Percentiles rank a stretch among this genome's conserved stretches.
Conservation (phyloP, 2,888 invertebrate species). For the Notocelia uddmanniana region DNA sequence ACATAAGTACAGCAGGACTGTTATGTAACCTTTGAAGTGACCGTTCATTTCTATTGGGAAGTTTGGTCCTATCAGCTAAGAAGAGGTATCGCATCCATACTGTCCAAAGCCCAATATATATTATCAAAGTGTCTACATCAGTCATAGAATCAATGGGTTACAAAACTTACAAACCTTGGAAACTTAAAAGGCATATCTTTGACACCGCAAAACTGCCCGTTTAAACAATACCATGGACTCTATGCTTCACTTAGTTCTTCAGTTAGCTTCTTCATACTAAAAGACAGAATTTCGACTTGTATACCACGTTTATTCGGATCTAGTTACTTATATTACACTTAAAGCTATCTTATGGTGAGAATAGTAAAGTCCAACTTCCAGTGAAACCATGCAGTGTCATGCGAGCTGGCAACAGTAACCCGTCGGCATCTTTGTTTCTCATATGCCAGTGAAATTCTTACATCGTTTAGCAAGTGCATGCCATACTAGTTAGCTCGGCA, state of each 20-base stretch:
- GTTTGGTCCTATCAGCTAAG: not conserved
- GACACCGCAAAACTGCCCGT: slow-evolving; percentile 5
- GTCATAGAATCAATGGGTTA: not conserved
- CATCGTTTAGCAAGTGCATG: slow-evolving; percentile 60
- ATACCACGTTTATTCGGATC: slow-evolving; percentile 3
- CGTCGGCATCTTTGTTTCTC: slow-evolving; percentile 66
- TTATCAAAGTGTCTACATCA: not conserved
- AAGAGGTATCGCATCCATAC: not conserved
- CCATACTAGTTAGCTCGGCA: slow-evolving; percentile 38
- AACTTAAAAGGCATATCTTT: not conserved
- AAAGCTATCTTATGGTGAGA: not conserved
- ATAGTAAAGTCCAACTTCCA: not conserved
- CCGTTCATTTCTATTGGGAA: not conserved
- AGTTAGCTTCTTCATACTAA: slow-evolving; percentile 71
- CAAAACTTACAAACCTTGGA: not conserved
- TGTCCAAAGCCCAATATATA: not conserved
- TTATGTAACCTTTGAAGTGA: not conserved
- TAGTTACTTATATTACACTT: not conserved
- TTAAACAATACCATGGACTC: slow-evolving; percentile 16
- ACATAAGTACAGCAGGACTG: not conserved
- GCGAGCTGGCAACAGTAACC: not conserved
- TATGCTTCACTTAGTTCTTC: slow-evolving; percentile 57
- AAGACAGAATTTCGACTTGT: slow-evolving; percentile 43
- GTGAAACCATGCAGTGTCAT: not conserved
- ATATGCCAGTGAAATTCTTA: slow-evolving; percentile 70